phyloP scores from a whole-genome alignment of 2,888 invertebrate species.

The Dilophus febrilis region DNA sequence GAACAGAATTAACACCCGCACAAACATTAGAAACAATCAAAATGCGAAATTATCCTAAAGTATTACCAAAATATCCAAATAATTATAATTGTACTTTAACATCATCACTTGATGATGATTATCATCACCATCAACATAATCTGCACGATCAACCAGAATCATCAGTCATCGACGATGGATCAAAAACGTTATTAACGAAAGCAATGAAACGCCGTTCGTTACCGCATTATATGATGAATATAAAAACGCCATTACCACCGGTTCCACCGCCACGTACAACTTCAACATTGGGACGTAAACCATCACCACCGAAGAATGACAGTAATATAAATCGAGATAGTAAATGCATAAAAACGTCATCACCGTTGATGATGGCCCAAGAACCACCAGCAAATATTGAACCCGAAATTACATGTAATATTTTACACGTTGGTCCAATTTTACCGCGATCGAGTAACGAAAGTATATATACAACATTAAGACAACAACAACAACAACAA shows the following conservation, averaged over 20 bases:
- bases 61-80: constrained; percentile 55
- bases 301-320: constrained; percentile 17
- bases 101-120: constrained; percentile 3
- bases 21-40: constrained; percentile 57
- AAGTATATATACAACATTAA: constrained; percentile 12
- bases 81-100: not conserved
- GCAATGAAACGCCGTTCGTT: constrained; percentile 42
- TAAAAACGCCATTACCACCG: constrained; percentile 33
- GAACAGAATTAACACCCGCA: constrained; percentile 39
- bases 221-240: constrained; percentile 30
- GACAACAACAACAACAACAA: not conserved
- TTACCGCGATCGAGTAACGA: constrained; percentile 26
- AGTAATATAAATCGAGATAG: constrained; percentile 16
- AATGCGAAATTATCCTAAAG: constrained; percentile 67
- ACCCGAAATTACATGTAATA: constrained; percentile 34
- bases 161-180: constrained; percentile 5
- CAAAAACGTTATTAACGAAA: constrained; percentile 12
- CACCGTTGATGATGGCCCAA: constrained; percentile 32
- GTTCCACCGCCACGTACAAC: constrained; percentile 60
- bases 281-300: constrained; percentile 41
- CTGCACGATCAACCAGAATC: too few species aligned
- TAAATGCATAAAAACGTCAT: constrained; percentile 27
- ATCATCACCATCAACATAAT: too few species aligned
- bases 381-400: constrained; percentile 32
- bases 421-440: constrained; percentile 37